These are phyloP conservation scores for Typhlomys cinereus DNA, from an alignment of 2,113 vertebrate genomes.

Conservation along the genomic window DNA sequence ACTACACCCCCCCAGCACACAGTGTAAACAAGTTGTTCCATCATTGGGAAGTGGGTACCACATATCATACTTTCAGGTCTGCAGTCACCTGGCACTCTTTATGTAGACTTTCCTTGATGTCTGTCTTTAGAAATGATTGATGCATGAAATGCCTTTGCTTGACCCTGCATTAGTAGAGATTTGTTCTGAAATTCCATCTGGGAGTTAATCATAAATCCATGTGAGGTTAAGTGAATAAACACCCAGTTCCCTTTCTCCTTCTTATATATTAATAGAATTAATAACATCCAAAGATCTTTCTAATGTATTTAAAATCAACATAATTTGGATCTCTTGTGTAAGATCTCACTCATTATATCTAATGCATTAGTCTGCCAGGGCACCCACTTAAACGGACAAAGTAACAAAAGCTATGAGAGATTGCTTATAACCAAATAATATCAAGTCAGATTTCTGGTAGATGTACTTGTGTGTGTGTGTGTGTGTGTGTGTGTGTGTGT, in stretches of 20 bases:
- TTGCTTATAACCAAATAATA: not conserved
- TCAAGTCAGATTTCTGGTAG: not conserved
- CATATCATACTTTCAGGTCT: slow-evolving; percentile 12
- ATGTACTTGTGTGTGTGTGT: not conserved
- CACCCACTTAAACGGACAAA: not conserved
- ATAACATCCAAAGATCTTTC: not conserved
- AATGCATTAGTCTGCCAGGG: not conserved
- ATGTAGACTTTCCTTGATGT: not conserved
- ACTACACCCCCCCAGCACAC: too few species aligned
- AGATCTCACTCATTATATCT: not conserved
- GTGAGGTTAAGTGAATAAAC: slow-evolving; percentile 56
- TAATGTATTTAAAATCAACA: not conserved
- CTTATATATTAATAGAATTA: slow-evolving; percentile 33
- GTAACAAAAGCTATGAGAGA: not conserved
- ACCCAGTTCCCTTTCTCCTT: not conserved
- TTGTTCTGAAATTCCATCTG: slow-evolving; percentile 27
- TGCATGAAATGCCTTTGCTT: slow-evolving; percentile 15
- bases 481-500: too few species aligned
- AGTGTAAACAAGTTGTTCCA: slow-evolving; percentile 22
- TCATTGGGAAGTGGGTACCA: not conserved
- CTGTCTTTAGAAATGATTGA: slow-evolving; percentile 54
- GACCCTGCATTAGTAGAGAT: slow-evolving; percentile 10
- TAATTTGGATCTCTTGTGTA: not conserved
- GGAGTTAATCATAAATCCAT: slow-evolving; percentile 39
- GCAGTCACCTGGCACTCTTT: not conserved